phyloP scores from a whole-genome alignment of 2,797 vertebrate genomes.

The Micromesistius poutassou region DNA sequence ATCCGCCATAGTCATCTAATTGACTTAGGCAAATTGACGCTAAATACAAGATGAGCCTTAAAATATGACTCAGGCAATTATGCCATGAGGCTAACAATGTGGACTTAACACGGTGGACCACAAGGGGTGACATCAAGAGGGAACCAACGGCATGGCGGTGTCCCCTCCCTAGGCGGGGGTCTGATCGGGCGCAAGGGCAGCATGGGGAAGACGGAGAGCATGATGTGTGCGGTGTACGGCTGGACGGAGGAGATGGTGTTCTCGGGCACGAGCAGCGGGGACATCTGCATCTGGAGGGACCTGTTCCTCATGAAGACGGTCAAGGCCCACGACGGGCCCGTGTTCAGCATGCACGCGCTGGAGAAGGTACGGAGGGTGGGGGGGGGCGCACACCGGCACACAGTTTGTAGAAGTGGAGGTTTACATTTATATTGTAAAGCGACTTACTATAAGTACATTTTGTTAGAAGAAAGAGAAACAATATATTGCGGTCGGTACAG shows the following conservation, averaged over 20 bases:
- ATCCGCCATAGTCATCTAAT: no score
- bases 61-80: no score
- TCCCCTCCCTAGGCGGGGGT: constrained; percentile 80
- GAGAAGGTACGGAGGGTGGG: constrained; percentile 82
- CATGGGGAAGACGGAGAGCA: constrained; percentile 90
- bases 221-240: constrained; percentile 97
- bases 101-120: constrained; percentile 11
- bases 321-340: constrained; percentile 96
- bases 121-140: neutral
- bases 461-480: no score
- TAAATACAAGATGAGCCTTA: no score
- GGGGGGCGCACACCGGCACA: neutral
- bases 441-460: no score
- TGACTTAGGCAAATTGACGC: no score
- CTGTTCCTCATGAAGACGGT: constrained; percentile 95
- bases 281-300: constrained; percentile 98
- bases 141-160: neutral
- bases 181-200: constrained; percentile 93
- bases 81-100: no score
- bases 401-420: no score
- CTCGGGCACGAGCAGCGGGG: constrained; percentile 92
- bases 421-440: no score
- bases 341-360: constrained; percentile 96
- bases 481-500: no score
- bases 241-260: constrained; percentile 98